Conservation (phyloP, 2,888 invertebrate genomes). For the Embidobia sp. region DNA sequence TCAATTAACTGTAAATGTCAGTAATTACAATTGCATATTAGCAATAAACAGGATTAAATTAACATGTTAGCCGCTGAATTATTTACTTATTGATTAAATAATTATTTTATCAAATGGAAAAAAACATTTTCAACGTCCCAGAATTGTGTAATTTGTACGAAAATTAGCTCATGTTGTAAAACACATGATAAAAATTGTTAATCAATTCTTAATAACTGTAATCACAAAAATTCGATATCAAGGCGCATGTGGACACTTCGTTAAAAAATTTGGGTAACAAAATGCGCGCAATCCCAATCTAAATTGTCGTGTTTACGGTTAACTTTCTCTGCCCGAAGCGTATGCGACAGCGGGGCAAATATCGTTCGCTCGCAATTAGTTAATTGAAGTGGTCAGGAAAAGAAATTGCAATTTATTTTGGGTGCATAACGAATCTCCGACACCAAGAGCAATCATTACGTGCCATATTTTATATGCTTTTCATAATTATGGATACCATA, state of each 20-base stretch:
- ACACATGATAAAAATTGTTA: constrained; percentile 27
- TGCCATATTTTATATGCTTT: constrained; percentile 25
- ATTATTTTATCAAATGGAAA: too few species aligned
- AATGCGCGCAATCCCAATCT: constrained; percentile 68
- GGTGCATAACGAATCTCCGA: constrained; percentile 16
- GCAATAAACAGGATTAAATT: too few species aligned
- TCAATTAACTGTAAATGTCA: too few species aligned
- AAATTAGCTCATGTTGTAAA: background rate
- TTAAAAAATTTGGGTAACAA: constrained; percentile 45
- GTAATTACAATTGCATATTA: too few species aligned
- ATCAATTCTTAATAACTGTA: constrained; percentile 47
- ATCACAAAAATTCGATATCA: constrained; percentile 29
- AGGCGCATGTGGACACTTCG: constrained; percentile 26
- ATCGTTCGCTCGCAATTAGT: constrained; percentile 45
- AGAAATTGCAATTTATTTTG: constrained; percentile 52
- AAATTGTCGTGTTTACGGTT: constrained; percentile 67
- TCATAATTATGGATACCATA: constrained; percentile 29
- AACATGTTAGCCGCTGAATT: background rate
- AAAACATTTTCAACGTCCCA: too few species aligned
- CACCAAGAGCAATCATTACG: constrained; percentile 10
- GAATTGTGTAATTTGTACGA: background rate
- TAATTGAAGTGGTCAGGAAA: constrained; percentile 45
- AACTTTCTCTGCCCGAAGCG: constrained; percentile 69
- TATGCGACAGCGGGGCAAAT: constrained; percentile 24
- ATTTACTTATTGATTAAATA: background rate